These are phyloP conservation scores for Epistrophella euchroma DNA, from an alignment of 2,888 invertebrate species.

Conservation along the genomic window DNA sequence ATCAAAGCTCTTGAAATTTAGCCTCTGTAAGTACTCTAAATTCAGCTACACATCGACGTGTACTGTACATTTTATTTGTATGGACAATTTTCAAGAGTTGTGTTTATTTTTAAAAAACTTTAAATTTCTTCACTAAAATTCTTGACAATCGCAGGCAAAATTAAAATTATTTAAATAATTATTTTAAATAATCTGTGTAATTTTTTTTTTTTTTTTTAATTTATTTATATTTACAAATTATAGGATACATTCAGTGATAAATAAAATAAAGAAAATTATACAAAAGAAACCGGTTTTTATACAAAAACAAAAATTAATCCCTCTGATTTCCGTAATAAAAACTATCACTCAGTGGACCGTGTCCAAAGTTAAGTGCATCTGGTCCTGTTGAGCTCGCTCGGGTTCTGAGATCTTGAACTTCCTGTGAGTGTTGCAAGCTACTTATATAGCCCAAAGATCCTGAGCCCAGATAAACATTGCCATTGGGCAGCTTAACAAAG, in stretches of 20 bases:
- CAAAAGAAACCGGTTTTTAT: neutral
- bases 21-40: too few species aligned
- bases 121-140: too few species aligned
- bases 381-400: slow-evolving; percentile 80
- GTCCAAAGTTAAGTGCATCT: slow-evolving; percentile 82
- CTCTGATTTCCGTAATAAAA: slow-evolving; percentile 36
- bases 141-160: too few species aligned
- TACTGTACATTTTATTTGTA: too few species aligned
- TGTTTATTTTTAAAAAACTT: too few species aligned
- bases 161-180: neutral
- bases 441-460: slow-evolving; percentile 83
- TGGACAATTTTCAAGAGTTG: too few species aligned
- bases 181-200: too few species aligned
- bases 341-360: slow-evolving; percentile 80
- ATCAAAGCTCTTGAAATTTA: too few species aligned
- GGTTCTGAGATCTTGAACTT: slow-evolving; percentile 80
- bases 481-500: slow-evolving; percentile 82
- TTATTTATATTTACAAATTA: slow-evolving; percentile 67
- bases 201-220: slow-evolving; percentile 39
- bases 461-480: slow-evolving; percentile 83
- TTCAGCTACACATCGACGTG: too few species aligned
- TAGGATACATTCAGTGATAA: slow-evolving; percentile 66
- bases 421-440: slow-evolving; percentile 80
- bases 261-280: slow-evolving; percentile 35
- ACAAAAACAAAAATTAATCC: slow-evolving; percentile 10